Evolutionary conservation across 1,140 invertebrate species (phyloP).

Genomic region (Drosophila nannoptera): DNA sequence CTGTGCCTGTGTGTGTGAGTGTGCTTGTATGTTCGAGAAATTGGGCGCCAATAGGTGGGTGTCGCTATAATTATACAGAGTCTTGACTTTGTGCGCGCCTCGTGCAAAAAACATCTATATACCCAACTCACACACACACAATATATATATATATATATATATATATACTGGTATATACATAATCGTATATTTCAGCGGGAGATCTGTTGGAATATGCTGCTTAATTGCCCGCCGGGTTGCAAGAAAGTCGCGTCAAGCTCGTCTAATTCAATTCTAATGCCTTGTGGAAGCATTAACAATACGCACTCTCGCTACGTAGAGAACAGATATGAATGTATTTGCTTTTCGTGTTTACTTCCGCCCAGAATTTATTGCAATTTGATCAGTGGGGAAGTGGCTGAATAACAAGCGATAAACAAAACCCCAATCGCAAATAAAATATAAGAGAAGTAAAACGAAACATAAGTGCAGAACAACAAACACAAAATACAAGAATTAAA

Average conservation of each 20-base stretch:
- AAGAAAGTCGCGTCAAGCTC: not conserved
- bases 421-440: no score
- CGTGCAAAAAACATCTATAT: slow-evolving; percentile 56
- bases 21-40: slow-evolving; percentile 40
- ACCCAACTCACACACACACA: not conserved
- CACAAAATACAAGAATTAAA: no score
- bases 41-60: slow-evolving; percentile 75
- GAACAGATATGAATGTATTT: not conserved
- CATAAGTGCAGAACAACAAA: no score
- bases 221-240: slow-evolving; percentile 15
- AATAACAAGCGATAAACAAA: no score
- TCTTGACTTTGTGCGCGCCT: slow-evolving; percentile 75
- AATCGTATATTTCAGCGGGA: slow-evolving; percentile 6
- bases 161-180: slow-evolving; percentile 40
- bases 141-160: slow-evolving; percentile 27
- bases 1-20: slow-evolving; percentile 41
- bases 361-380: not conserved
- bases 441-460: not conserved
- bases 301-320: not conserved
- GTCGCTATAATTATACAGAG: slow-evolving; percentile 75
- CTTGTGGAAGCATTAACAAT: no score
- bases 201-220: slow-evolving; percentile 20
- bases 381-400: no score
- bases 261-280: not conserved
- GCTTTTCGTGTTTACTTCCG: not conserved